Evolutionary conservation across 2,888 invertebrate species (phyloP).

Genomic region (Hyles lineata): DNA sequence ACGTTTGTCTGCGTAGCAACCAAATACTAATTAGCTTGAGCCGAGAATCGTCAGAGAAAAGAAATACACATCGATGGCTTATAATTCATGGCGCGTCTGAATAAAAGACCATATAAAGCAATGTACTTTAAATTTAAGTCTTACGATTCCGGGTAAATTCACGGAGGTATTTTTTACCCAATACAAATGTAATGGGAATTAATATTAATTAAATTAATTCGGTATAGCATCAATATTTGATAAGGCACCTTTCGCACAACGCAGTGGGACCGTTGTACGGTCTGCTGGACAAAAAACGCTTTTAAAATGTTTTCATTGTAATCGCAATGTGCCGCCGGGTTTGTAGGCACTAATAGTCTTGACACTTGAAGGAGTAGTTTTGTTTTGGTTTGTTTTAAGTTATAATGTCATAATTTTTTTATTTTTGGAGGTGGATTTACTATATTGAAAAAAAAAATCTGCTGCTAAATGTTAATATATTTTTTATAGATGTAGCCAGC

Average conservation of each 20-base stretch:
- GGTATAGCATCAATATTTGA: slow-evolving; percentile 51
- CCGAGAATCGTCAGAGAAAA: too few species aligned
- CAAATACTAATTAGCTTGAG: too few species aligned
- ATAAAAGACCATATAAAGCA: too few species aligned
- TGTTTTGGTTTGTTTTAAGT: background rate
- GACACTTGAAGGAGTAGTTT: slow-evolving; percentile 40
- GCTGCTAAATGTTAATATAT: too few species aligned
- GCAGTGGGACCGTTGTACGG: slow-evolving; percentile 51
- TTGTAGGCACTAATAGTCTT: slow-evolving; percentile 37
- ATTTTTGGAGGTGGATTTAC: background rate
- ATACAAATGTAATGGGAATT: slow-evolving; percentile 15
- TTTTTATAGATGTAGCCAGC: too few species aligned
- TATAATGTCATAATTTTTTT: background rate
- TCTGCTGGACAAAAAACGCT: slow-evolving; percentile 57
- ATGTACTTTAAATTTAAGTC: background rate
- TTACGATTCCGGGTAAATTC: background rate
- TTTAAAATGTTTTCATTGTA: slow-evolving; percentile 65
- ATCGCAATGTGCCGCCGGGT: slow-evolving; percentile 52
- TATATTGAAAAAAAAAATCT: too few species aligned
- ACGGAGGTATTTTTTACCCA: slow-evolving; percentile 3
- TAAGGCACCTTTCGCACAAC: slow-evolving; percentile 51
- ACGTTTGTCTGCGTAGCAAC: too few species aligned
- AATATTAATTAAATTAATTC: slow-evolving; percentile 29
- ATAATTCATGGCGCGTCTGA: too few species aligned
- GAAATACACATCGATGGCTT: too few species aligned